Evolutionary conservation across 2,113 vertebrate species (phyloP).

Genomic region (Orthonyx spaldingii): DNA sequence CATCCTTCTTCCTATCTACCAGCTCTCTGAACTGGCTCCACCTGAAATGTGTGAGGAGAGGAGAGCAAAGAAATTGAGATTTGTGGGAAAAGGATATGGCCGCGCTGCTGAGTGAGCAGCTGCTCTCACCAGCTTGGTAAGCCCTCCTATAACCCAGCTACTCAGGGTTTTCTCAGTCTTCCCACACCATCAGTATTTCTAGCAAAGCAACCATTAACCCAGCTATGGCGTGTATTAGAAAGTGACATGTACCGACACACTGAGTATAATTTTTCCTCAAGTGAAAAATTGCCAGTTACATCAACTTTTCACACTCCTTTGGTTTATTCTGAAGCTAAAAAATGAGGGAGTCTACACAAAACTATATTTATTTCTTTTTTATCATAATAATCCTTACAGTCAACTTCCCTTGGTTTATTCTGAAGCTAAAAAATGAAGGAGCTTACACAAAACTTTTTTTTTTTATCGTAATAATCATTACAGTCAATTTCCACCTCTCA

Average conservation of each 20-base stretch:
- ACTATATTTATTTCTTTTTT: background rate
- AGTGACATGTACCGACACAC: background rate
- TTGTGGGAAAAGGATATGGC: background rate
- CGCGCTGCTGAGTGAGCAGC: background rate
- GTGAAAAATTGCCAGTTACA: background rate
- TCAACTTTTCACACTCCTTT: background rate
- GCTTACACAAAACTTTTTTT: background rate
- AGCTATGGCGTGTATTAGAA: background rate
- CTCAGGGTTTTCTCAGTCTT: background rate
- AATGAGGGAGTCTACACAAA: background rate
- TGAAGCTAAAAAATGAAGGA: background rate
- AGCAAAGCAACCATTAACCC: background rate
- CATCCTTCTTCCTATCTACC: constrained; percentile 95
- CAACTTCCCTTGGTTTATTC: background rate
- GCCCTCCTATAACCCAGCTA: background rate
- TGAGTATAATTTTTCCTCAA: background rate
- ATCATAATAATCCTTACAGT: background rate
- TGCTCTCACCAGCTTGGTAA: background rate
- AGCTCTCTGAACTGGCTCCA: constrained; percentile 98
- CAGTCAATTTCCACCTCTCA: background rate
- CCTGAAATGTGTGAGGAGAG: constrained; percentile 62
- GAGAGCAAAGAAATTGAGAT: background rate
- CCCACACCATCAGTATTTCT: background rate
- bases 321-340: background rate
- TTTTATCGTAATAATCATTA: background rate